Evolutionary conservation across 2,113 vertebrate genomes (phyloP).

Genomic region (Synchiropus splendidus): DNA sequence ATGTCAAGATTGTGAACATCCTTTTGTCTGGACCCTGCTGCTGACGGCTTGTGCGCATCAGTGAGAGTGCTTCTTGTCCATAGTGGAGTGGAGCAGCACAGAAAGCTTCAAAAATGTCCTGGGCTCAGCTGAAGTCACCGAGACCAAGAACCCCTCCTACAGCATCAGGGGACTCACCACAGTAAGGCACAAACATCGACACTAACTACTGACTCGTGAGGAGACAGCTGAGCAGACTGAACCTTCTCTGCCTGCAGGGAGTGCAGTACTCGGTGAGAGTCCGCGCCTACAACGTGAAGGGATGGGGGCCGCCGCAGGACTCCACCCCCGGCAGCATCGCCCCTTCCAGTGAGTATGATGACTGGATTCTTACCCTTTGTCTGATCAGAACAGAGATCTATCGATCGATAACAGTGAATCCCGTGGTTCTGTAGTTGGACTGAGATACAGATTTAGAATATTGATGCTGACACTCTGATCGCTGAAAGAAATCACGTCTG

Average conservation of each 20-base stretch:
- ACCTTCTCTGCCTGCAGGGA: slow-evolving; percentile 53
- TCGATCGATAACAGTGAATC: too few species aligned
- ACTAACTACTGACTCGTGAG: background rate
- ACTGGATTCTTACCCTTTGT: slow-evolving; percentile 9
- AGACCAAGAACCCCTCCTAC: slow-evolving; percentile 53
- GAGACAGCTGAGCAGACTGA: slow-evolving; percentile 28
- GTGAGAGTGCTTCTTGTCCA: slow-evolving; percentile 28
- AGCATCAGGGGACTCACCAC: slow-evolving; percentile 52
- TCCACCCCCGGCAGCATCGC: slow-evolving; percentile 57
- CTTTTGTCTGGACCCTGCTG: too few species aligned
- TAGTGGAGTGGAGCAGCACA: slow-evolving; percentile 69
- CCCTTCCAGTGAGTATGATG: slow-evolving; percentile 68
- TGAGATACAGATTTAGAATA: too few species aligned
- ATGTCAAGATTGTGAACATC: too few species aligned
- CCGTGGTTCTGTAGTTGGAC: too few species aligned
- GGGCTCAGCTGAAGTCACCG: slow-evolving; percentile 52
- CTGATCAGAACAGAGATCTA: too few species aligned
- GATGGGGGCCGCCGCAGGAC: slow-evolving; percentile 63
- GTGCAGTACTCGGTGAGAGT: slow-evolving; percentile 63
- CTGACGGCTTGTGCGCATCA: too few species aligned
- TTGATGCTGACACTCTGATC: too few species aligned
- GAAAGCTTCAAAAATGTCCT: slow-evolving; percentile 51
- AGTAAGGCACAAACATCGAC: slow-evolving; percentile 38
- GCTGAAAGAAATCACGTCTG: too few species aligned
- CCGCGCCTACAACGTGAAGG: slow-evolving; percentile 65